Conservation (phyloP, 2,797 vertebrate genomes). For the Dromococcyx pavoninus region DNA sequence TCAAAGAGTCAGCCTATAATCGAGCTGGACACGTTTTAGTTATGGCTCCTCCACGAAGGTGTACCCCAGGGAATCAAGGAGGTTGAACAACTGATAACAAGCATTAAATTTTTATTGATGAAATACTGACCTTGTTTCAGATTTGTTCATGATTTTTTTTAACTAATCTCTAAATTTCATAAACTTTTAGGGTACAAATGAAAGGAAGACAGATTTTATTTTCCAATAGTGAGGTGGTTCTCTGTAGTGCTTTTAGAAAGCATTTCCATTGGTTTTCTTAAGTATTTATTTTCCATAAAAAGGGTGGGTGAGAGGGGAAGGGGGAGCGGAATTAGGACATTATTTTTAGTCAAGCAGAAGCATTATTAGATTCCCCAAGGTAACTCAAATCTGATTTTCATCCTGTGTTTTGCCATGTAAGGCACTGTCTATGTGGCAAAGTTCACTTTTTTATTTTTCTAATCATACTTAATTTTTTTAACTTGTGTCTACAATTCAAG, state of each 20-base stretch:
- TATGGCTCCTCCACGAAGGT: not conserved
- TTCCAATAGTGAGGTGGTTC: not conserved
- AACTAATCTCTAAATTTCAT: not conserved
- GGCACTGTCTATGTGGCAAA: not conserved
- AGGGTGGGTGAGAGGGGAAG: not conserved
- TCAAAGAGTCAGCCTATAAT: not conserved
- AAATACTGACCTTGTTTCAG: not conserved
- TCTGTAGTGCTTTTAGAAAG: not conserved
- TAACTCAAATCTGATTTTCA: not conserved
- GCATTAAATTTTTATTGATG: not conserved
- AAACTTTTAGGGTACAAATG: not conserved
- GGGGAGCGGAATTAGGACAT: not conserved
- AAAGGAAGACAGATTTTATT: not conserved
- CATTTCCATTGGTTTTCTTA: not conserved
- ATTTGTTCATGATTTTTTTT: not conserved
- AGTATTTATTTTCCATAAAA: not conserved
- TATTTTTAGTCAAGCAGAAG: not conserved
- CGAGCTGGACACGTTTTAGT: not conserved
- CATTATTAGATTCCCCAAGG: not conserved
- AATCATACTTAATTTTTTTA: not conserved
- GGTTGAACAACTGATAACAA: not conserved
- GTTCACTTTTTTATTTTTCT: not conserved
- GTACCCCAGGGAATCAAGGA: not conserved
- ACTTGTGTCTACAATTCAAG: not conserved
- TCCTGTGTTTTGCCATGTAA: not conserved